A percentile compares a stretch with the other conserved stretches of the same genome.
These are phyloP conservation scores for Eospalax fontanierii DNA, from an alignment of 2,797 vertebrate species.

Conservation along the genomic window DNA sequence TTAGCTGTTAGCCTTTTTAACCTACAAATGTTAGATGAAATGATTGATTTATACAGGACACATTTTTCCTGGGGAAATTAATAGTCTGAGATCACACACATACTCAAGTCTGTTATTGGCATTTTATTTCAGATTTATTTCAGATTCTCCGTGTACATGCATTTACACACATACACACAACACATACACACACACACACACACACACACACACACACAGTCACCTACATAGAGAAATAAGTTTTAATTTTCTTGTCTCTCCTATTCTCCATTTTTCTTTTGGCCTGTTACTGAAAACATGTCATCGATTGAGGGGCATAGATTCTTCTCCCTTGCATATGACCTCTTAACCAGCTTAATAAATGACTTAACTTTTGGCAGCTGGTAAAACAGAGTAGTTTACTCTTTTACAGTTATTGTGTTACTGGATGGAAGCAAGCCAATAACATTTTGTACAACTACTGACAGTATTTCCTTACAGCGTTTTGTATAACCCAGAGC, in stretches of 20 bases:
- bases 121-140: conserved; percentile 58
- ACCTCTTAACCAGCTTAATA: conserved; percentile 54
- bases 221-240: neutral
- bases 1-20: conserved; percentile 16
- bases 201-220: neutral
- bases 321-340: conserved; percentile 29
- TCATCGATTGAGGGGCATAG: neutral
- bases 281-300: conserved; percentile 34
- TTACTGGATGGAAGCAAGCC: neutral
- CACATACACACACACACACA: neutral
- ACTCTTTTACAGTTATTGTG: conserved; percentile 30
- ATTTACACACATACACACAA: neutral
- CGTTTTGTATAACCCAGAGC: neutral
- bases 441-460: neutral
- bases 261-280: neutral
- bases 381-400: conserved; percentile 30
- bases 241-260: conserved; percentile 22
- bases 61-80: neutral
- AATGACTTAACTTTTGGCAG: conserved; percentile 61
- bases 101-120: neutral
- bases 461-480: conserved; percentile 7
- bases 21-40: neutral
- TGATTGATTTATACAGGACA: neutral
- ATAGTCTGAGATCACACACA: neutral
- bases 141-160: neutral